Evolutionary conservation across 2,113 vertebrate species (phyloP).

Genomic region (Tauraco erythrolophus): DNA sequence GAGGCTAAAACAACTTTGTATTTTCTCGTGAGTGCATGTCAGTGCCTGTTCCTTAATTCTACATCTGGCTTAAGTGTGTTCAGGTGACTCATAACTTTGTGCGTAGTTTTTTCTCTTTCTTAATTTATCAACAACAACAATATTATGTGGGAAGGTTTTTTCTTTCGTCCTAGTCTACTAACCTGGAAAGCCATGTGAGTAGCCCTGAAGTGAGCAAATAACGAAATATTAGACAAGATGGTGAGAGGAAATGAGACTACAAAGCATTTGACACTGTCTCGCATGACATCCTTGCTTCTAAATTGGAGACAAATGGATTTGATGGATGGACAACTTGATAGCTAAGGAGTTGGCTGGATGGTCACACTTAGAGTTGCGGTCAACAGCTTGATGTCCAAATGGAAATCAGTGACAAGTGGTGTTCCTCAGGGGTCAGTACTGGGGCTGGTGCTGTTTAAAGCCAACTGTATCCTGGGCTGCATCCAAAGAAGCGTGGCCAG

Average conservation of each 20-base stretch:
- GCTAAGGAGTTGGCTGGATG: no score
- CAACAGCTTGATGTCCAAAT: no score
- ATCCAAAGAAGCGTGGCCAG: no score
- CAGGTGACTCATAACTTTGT: conserved; percentile 14
- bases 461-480: no score
- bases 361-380: no score
- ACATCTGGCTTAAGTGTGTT: conserved; percentile 7
- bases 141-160: background rate
- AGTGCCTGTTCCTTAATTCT: conserved; percentile 24
- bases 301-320: no score
- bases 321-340: no score
- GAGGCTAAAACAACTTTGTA: conserved; percentile 38
- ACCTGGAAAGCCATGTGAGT: background rate
- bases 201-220: background rate
- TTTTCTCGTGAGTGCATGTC: conserved; percentile 5
- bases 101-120: background rate
- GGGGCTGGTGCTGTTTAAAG: no score
- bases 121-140: conserved; percentile 37
- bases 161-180: background rate
- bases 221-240: background rate
- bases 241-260: background rate
- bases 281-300: no score
- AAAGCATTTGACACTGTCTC: no score
- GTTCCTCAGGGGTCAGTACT: no score
- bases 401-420: no score